A percentile compares a stretch with the other conserved stretches of the same genome.
These are phyloP conservation scores for Pseudoips prasinana DNA, from an alignment of 2,888 invertebrate species.

Conservation along the genomic window DNA sequence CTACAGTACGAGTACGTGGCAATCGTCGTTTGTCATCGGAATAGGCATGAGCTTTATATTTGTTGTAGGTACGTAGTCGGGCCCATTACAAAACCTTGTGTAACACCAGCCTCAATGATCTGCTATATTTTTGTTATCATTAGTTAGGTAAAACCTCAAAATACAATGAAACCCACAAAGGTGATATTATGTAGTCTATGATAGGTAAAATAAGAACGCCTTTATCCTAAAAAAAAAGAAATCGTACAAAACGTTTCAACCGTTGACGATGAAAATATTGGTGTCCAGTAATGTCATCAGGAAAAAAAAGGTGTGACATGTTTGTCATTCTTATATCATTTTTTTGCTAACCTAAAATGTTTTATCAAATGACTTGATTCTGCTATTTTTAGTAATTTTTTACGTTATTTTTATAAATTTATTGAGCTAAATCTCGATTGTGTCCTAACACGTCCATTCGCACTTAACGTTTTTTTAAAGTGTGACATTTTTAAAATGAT, in stretches of 20 bases:
- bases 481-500: constrained; percentile 67
- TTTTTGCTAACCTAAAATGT: constrained; percentile 83
- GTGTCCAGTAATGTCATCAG: constrained; percentile 76
- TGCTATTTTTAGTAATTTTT: constrained; percentile 74
- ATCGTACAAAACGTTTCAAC: constrained; percentile 51
- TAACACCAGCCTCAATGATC: too few relatives aligned
- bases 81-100: too few relatives aligned
- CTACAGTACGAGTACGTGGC: too few relatives aligned
- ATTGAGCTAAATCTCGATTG: constrained; percentile 75
- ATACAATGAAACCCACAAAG: too few relatives aligned
- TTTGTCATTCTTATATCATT: constrained; percentile 76
- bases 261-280: constrained; percentile 77
- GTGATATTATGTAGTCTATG: too few relatives aligned
- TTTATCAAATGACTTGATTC: constrained; percentile 81
- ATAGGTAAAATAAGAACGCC: too few relatives aligned
- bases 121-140: too few relatives aligned
- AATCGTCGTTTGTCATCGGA: too few relatives aligned
- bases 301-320: constrained; percentile 82
- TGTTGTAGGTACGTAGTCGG: too few relatives aligned
- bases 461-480: constrained; percentile 61
- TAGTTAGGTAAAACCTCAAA: too few relatives aligned
- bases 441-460: constrained; percentile 60
- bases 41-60: too few relatives aligned
- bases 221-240: constrained; percentile 28
- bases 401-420: constrained; percentile 76